phyloP scores from a whole-genome alignment of 2,888 invertebrate species.

The Microplitis manilae region DNA sequence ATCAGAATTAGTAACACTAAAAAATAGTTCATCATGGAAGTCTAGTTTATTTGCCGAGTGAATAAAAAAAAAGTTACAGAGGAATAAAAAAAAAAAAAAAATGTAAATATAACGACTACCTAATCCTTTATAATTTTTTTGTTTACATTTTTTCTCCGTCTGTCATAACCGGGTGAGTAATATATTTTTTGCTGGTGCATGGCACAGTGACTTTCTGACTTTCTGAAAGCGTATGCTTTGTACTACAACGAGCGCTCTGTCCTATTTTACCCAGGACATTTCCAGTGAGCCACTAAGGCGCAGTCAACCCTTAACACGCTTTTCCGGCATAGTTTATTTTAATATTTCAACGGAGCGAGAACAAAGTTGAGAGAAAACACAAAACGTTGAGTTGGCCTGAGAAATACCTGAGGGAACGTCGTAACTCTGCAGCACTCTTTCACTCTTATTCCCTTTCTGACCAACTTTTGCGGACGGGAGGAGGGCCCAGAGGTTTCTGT shows the following conservation, averaged over 20 bases:
- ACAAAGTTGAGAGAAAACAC: constrained; percentile 23
- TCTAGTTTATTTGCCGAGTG: background rate
- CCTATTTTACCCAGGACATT: constrained; percentile 47
- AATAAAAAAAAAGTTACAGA: too few species aligned
- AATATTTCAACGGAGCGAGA: constrained; percentile 48
- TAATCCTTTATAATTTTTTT: background rate
- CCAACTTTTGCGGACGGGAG: background rate
- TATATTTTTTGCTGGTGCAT: constrained; percentile 7
- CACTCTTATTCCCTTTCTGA: background rate
- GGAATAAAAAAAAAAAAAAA: background rate
- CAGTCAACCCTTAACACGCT: constrained; percentile 43
- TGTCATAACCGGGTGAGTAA: constrained; percentile 33
- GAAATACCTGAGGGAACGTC: background rate
- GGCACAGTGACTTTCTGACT: constrained; percentile 3
- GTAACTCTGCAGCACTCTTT: background rate
- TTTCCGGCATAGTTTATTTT: constrained; percentile 48
- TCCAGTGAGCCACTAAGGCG: constrained; percentile 25
- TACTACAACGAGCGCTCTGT: constrained; percentile 40
- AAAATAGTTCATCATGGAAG: too few species aligned
- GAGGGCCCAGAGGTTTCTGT: background rate
- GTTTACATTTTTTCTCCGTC: background rate
- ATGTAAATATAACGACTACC: background rate
- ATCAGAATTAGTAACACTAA: background rate
- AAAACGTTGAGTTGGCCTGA: background rate
- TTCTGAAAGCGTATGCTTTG: constrained; percentile 12